Conservation (phyloP, 2,888 invertebrate genomes). For the Perdita meconis region DNA sequence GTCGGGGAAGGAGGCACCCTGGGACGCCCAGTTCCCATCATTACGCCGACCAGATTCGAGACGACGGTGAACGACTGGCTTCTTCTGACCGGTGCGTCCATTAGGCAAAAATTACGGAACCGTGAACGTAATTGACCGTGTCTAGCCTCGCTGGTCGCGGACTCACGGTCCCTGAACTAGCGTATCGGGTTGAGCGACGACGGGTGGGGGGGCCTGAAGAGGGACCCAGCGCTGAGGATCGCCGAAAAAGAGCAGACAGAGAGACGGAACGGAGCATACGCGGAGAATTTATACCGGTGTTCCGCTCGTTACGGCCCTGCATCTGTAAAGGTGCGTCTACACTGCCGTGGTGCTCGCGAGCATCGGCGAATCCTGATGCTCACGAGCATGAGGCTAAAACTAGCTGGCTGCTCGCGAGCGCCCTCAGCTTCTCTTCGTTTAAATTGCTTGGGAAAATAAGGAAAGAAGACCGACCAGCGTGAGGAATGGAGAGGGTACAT, state of each 20-base stretch:
- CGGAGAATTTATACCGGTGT: constrained; percentile 41
- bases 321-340: too few species aligned
- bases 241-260: constrained; percentile 20
- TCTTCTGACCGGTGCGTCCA: neutral
- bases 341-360: too few species aligned
- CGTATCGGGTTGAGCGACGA: neutral
- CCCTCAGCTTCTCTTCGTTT: too few species aligned
- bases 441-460: too few species aligned
- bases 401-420: too few species aligned
- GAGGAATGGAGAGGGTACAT: too few species aligned
- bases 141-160: neutral
- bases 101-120: constrained; percentile 31
- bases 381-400: too few species aligned
- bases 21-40: constrained; percentile 35
- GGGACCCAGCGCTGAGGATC: neutral
- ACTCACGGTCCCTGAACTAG: constrained; percentile 6
- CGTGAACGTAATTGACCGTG: constrained; percentile 18
- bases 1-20: constrained; percentile 5
- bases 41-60: constrained; percentile 1
- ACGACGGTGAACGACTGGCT: neutral
- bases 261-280: constrained; percentile 10
- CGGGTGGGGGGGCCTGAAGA: neutral
- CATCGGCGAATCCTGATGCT: too few species aligned
- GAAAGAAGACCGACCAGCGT: too few species aligned
- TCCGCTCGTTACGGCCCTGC: constrained; percentile 63